Conservation (phyloP, 2,113 vertebrate species). For the Rhabdornis inornatus region DNA sequence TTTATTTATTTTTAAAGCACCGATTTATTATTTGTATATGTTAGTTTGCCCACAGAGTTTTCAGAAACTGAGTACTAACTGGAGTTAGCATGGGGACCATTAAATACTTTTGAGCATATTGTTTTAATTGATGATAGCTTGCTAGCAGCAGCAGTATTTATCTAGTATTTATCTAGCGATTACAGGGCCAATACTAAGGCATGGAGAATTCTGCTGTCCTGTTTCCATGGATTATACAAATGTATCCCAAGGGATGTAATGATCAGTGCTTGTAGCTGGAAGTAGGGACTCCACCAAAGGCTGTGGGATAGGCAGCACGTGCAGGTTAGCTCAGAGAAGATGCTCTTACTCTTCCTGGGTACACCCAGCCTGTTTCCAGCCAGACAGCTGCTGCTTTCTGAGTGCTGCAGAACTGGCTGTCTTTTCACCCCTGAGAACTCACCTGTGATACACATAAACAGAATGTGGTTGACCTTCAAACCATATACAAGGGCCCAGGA, state of each 20-base stretch:
- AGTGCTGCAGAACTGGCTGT: neutral
- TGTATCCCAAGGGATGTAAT: neutral
- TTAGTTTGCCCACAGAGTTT: neutral
- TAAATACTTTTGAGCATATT: neutral
- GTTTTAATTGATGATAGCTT: conserved; percentile 4
- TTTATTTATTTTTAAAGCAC: neutral
- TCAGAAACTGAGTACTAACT: conserved; percentile 11
- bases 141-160: neutral
- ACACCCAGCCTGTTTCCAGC: neutral
- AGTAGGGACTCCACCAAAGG: neutral
- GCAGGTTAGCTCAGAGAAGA: neutral
- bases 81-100: neutral
- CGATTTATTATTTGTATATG: neutral
- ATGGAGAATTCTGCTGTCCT: neutral
- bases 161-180: neutral
- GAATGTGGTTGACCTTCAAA: neutral
- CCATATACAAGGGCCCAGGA: rapidly evolving
- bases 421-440: neutral
- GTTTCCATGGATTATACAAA: neutral
- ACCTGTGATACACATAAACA: neutral
- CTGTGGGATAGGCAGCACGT: neutral
- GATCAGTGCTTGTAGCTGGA: neutral
- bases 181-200: neutral
- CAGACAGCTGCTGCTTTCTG: neutral
- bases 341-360: neutral